A percentile compares a stretch with the other conserved stretches of the same genome.
phyloP scores from a whole-genome alignment of 2,888 invertebrate species.

The Meiosimyza platycephala region DNA sequence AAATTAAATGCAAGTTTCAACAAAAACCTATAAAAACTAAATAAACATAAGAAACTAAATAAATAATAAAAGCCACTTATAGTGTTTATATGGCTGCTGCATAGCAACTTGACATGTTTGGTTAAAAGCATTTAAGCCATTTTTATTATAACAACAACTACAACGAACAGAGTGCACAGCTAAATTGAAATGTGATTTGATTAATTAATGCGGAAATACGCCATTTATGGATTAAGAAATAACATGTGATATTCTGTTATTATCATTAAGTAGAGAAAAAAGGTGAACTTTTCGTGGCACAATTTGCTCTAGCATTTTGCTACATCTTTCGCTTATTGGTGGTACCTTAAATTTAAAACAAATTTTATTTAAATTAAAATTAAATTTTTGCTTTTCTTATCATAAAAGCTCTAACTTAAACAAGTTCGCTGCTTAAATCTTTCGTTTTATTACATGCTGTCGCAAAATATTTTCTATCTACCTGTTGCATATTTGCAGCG shows the following conservation, averaged over 20 bases:
- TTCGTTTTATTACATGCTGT: background rate
- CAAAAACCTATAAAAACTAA: background rate
- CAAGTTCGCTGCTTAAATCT: slow-evolving; percentile 22
- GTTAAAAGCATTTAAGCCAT: slow-evolving; percentile 38
- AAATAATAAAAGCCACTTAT: background rate
- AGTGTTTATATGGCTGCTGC: background rate
- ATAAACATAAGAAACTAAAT: background rate
- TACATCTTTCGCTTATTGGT: too few species aligned
- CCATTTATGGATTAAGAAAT: too few species aligned
- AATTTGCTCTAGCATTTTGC: too few species aligned
- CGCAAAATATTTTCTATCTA: background rate
- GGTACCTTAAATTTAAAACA: too few species aligned
- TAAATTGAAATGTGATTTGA: too few species aligned
- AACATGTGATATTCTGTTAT: too few species aligned
- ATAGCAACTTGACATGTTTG: slow-evolving; percentile 32
- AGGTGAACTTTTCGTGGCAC: too few species aligned
- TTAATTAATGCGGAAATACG: too few species aligned
- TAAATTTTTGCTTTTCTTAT: too few species aligned
- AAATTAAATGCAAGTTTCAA: background rate
- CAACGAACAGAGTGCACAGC: too few species aligned
- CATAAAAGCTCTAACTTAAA: background rate
- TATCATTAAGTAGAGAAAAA: too few species aligned
- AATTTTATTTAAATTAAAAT: too few species aligned
- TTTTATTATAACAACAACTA: slow-evolving; percentile 10
- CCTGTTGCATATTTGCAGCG: background rate